A percentile compares a stretch with the other conserved stretches of the same genome.
These are phyloP conservation scores for Belgica antarctica DNA, from an alignment of 2,888 invertebrate species.

Conservation along the genomic window DNA sequence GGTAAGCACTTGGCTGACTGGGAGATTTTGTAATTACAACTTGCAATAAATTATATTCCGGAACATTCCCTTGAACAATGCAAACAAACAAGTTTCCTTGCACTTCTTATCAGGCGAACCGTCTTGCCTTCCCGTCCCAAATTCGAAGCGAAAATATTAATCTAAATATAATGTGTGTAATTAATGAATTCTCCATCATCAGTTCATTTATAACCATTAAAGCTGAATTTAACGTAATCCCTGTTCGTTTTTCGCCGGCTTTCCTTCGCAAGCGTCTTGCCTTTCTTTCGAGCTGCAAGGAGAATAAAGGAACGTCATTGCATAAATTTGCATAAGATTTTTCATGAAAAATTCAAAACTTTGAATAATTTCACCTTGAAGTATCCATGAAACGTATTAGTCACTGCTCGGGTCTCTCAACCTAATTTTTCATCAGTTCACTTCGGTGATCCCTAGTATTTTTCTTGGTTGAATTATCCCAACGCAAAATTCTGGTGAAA, in stretches of 20 bases:
- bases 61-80: too few species aligned
- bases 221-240: slow-evolving; percentile 29
- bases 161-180: slow-evolving; percentile 36
- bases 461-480: not conserved
- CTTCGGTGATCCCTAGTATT: not conserved
- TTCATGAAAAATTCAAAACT: not conserved
- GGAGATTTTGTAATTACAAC: too few species aligned
- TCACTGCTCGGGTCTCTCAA: not conserved
- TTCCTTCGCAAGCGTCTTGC: not conserved
- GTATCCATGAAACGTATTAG: not conserved
- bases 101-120: too few species aligned
- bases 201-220: slow-evolving; percentile 43
- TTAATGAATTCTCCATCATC: slow-evolving; percentile 36
- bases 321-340: slow-evolving; percentile 35
- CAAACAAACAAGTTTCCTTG: too few species aligned
- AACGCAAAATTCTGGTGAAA: not conserved
- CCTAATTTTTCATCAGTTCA: slow-evolving; percentile 32
- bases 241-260: not conserved
- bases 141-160: slow-evolving; percentile 19
- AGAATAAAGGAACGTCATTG: slow-evolving; percentile 18
- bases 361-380: not conserved
- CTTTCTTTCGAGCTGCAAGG: not conserved
- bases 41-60: too few species aligned
- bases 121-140: too few species aligned
- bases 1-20: too few species aligned